These are phyloP conservation scores for Pocillopora verrucosa DNA, from an alignment of 64 coral and sea anemone species.

Conservation along the genomic window DNA sequence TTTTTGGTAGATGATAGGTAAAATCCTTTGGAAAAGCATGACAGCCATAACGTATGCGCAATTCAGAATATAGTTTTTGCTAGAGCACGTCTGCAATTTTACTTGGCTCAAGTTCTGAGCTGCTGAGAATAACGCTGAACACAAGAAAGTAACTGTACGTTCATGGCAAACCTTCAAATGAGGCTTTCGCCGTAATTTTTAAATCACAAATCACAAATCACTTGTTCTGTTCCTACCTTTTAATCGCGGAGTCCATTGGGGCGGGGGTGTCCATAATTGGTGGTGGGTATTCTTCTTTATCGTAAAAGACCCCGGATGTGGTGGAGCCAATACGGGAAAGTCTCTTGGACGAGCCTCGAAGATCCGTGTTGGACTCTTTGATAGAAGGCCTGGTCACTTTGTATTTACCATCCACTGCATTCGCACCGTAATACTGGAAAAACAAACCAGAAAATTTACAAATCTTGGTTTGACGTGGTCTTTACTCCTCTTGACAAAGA, in stretches of 20 bases:
- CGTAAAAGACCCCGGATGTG: slow-evolving; percentile 27
- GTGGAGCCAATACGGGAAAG: slow-evolving; percentile 80
- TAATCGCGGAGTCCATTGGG: slow-evolving; percentile 60
- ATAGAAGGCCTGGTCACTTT: slow-evolving; percentile 84
- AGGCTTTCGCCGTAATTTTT: neutral
- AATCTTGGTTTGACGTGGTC: neutral
- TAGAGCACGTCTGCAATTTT: too few relatives aligned
- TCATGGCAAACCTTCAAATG: too few relatives aligned
- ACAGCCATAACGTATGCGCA: too few relatives aligned
- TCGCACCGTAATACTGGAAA: slow-evolving; percentile 77
- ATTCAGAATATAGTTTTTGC: too few relatives aligned
- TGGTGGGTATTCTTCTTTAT: slow-evolving; percentile 56
- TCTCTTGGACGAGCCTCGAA: slow-evolving; percentile 83
- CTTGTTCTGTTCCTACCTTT: slow-evolving; percentile 45
- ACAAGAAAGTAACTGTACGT: too few relatives aligned
- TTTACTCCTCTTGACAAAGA: too few relatives aligned
- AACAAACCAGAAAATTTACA: neutral
- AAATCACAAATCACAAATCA: neutral
- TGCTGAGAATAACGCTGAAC: too few relatives aligned
- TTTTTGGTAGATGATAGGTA: too few relatives aligned
- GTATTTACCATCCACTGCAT: slow-evolving; percentile 80
- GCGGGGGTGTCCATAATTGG: slow-evolving; percentile 76
- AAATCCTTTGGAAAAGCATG: too few relatives aligned
- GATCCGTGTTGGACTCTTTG: slow-evolving; percentile 82
- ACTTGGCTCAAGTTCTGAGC: too few relatives aligned